A percentile compares a stretch with the other conserved stretches of the same genome.
These are phyloP conservation scores for Chrysolina oricalcia DNA, from an alignment of 2,888 invertebrate genomes.

Conservation along the genomic window DNA sequence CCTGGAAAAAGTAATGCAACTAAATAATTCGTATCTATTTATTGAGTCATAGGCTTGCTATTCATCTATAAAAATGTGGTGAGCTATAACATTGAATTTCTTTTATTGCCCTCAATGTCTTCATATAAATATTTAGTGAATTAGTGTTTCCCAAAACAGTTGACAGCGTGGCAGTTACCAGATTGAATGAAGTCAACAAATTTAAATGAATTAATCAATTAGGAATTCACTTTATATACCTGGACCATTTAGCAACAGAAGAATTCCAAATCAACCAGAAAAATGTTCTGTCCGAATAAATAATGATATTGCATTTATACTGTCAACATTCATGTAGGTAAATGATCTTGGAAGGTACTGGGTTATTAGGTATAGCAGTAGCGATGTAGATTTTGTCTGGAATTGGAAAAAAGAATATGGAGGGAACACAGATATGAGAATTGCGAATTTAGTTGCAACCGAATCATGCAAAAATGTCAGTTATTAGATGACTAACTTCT, in stretches of 20 bases:
- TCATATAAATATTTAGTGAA: not conserved
- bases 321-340: slow-evolving; percentile 16
- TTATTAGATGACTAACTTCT: no score
- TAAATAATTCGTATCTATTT: no score
- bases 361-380: slow-evolving; percentile 7
- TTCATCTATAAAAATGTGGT: no score
- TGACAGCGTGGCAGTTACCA: not conserved
- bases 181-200: not conserved
- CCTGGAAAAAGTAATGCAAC: no score
- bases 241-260: slow-evolving; percentile 7
- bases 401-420: not conserved
- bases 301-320: slow-evolving; percentile 23
- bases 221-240: slow-evolving; percentile 12
- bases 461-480: no score
- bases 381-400: not conserved
- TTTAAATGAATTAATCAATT: slow-evolving; percentile 13
- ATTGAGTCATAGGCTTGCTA: no score
- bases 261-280: slow-evolving; percentile 11
- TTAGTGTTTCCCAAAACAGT: not conserved
- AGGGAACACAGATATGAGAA: no score
- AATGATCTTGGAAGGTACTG: slow-evolving; percentile 10
- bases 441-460: no score
- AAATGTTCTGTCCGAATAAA: slow-evolving; percentile 6
- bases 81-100: no score
- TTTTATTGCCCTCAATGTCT: not conserved